Evolutionary conservation across 1,140 invertebrate genomes (phyloP).

Genomic region (Dysdera silvatica): DNA sequence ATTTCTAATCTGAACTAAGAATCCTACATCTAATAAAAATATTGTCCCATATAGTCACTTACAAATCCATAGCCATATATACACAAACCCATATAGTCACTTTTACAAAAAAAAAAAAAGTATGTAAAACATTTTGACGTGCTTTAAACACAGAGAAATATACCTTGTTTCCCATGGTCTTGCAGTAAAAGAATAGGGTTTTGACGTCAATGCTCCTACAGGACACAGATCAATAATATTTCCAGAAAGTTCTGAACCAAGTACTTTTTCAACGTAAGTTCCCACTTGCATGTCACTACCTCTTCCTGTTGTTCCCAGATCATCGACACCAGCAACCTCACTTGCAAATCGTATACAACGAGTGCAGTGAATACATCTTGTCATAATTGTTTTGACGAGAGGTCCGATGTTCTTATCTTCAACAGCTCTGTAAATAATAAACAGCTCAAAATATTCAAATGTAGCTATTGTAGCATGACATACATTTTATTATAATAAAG

Average conservation of each 20-base stretch:
- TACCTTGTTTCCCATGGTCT: slow-evolving; percentile 74
- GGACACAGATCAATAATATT: slow-evolving; percentile 99
- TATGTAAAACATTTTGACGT: no score
- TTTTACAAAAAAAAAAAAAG: no score
- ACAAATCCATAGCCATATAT: no score
- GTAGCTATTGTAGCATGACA: no score
- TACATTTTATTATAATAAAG: no score
- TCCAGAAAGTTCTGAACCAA: slow-evolving; percentile 93
- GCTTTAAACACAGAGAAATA: no score
- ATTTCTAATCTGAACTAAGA: no score
- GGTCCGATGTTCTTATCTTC: slow-evolving; percentile 99
- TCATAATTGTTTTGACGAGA: slow-evolving; percentile 99
- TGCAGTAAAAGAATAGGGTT: slow-evolving; percentile 88
- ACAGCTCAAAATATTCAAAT: no score
- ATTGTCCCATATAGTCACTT: no score
- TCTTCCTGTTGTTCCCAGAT: slow-evolving; percentile 92
- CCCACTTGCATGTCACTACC: slow-evolving; percentile 96
- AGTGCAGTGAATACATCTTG: slow-evolving; percentile 98
- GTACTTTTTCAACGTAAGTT: slow-evolving; percentile 97
- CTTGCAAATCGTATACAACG: slow-evolving; percentile 94
- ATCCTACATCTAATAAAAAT: no score
- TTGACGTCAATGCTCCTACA: slow-evolving; percentile 94
- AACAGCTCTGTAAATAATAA: slow-evolving; percentile 63
- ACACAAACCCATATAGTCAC: no score
- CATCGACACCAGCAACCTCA: slow-evolving; percentile 94